Conservation (phyloP, 2,888 invertebrate genomes). For the Megamerina dolium region DNA sequence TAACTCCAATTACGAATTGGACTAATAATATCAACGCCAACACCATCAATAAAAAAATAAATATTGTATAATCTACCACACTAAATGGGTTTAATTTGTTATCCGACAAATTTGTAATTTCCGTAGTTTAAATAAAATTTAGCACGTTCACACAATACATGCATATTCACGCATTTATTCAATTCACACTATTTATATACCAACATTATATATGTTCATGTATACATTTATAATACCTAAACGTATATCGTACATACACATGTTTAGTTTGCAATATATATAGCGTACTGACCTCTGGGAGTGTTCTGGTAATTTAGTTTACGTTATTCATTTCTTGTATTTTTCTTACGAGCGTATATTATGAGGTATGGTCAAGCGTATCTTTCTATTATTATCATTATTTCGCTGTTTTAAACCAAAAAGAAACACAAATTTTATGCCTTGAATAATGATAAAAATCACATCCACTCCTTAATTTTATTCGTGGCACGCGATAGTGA, state of each 20-base stretch:
- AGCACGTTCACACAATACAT: no score
- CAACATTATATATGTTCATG: neutral
- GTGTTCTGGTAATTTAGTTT: conserved; percentile 45
- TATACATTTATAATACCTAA: no score
- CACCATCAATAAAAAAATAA: no score
- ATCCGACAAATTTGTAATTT: conserved; percentile 48
- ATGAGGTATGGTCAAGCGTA: no score
- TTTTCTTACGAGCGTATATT: conserved; percentile 10
- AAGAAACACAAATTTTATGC: conserved; percentile 19
- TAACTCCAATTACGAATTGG: no score
- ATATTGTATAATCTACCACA: no score
- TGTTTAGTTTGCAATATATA: no score
- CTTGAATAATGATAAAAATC: conserved; percentile 48
- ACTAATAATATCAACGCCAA: no score
- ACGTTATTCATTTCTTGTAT: conserved; percentile 29
- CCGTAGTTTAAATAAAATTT: conserved; percentile 38
- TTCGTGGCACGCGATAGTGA: conserved; percentile 47
- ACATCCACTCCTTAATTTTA: conserved; percentile 49
- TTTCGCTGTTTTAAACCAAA: conserved; percentile 1
- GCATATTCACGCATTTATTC: neutral
- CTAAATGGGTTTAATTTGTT: conserved; percentile 36
- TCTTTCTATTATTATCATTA: neutral
- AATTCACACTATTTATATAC: neutral
- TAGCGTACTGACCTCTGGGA: conserved; percentile 28
- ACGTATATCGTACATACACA: no score